Conservation (phyloP, 2,113 vertebrate genomes). For the Camarhynchus parvulus region DNA sequence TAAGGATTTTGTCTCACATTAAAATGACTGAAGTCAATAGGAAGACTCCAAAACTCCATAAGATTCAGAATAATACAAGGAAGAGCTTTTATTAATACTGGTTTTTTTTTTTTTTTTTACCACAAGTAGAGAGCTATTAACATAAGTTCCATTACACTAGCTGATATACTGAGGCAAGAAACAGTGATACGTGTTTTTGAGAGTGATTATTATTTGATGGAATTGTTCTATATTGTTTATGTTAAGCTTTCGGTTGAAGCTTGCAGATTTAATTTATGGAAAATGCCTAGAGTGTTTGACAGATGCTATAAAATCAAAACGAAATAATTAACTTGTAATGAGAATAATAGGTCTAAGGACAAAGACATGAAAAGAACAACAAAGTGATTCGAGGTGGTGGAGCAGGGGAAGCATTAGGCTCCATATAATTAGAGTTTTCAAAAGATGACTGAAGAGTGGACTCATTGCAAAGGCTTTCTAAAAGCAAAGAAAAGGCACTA, state of each 20-base stretch:
- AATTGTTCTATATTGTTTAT: constrained; percentile 38
- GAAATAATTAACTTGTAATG: constrained; percentile 57
- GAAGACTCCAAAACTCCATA: background rate
- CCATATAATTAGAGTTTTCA: background rate
- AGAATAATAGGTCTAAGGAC: constrained; percentile 51
- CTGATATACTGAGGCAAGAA: background rate
- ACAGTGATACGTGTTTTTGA: background rate
- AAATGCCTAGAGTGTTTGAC: constrained; percentile 63
- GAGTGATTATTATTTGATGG: background rate
- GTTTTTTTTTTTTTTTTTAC: background rate
- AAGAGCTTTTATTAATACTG: background rate
- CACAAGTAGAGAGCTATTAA: background rate
- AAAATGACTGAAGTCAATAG: background rate
- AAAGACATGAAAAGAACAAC: constrained; percentile 44
- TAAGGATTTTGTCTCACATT: background rate
- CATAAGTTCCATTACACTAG: background rate
- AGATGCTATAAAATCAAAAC: constrained; percentile 60
- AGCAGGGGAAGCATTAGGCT: background rate
- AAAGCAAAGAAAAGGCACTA: background rate
- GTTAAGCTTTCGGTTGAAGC: constrained; percentile 14
- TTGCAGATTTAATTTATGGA: constrained; percentile 61
- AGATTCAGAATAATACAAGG: background rate
- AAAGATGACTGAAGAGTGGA: background rate
- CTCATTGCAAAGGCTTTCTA: background rate
- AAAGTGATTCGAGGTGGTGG: constrained; percentile 11